phyloP scores from a whole-genome alignment of 2,888 invertebrate genomes.

The Synanthedon vespiformis region DNA sequence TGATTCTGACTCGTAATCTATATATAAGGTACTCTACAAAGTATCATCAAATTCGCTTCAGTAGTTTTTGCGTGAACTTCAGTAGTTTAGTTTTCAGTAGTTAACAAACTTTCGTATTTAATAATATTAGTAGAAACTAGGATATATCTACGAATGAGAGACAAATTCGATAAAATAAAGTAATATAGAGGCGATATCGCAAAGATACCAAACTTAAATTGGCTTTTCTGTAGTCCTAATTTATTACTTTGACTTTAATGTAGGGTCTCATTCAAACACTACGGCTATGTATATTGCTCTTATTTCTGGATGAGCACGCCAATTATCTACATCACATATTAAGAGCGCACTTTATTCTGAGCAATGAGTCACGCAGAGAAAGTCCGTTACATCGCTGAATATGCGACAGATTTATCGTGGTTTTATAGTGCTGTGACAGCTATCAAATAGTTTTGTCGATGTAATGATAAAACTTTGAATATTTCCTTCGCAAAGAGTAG shows the following conservation, averaged over 20 bases:
- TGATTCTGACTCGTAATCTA: too few relatives aligned
- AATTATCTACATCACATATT: slow-evolving; percentile 66
- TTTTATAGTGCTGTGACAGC: slow-evolving; percentile 32
- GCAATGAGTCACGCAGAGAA: slow-evolving; percentile 65
- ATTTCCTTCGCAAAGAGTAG: too few relatives aligned
- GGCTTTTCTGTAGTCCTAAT: not conserved
- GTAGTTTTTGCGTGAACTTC: too few relatives aligned
- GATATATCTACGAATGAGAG: too few relatives aligned
- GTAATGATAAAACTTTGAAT: not conserved
- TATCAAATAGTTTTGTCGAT: slow-evolving; percentile 8
- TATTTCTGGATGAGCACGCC: slow-evolving; percentile 59
- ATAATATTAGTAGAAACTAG: too few relatives aligned
- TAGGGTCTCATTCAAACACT: slow-evolving; percentile 2
- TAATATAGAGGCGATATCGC: not conserved
- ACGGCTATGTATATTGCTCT: slow-evolving; percentile 31
- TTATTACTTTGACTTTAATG: too few relatives aligned
- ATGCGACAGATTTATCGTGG: slow-evolving; percentile 69
- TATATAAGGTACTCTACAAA: too few relatives aligned
- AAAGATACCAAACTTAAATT: not conserved
- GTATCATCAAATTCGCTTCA: too few relatives aligned
- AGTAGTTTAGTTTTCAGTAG: too few relatives aligned
- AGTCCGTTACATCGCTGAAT: slow-evolving; percentile 69
- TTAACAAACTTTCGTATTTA: too few relatives aligned
- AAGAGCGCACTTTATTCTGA: slow-evolving; percentile 61
- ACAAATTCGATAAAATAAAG: not conserved